phyloP scores from a whole-genome alignment of 2,797 vertebrate species.

The Micropoecilia bifurca region DNA sequence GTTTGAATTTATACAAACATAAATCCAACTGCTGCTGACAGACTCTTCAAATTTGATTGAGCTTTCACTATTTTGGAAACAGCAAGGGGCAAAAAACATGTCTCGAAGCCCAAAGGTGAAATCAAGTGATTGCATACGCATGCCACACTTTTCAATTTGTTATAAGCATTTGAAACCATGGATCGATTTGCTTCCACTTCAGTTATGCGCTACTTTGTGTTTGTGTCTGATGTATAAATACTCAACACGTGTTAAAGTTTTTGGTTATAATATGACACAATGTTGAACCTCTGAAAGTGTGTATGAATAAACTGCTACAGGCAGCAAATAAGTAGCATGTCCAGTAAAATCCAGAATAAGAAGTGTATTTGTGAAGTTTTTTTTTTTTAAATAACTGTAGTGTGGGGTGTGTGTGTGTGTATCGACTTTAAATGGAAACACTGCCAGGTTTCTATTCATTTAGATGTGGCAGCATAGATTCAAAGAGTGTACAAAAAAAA shows the following conservation, averaged over 20 bases:
- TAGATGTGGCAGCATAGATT: slow-evolving; percentile 11
- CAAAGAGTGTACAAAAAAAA: slow-evolving; percentile 29
- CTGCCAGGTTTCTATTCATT: slow-evolving; percentile 34
- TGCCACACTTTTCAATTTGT: background rate
- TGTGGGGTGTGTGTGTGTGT: background rate
- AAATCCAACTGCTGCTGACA: background rate
- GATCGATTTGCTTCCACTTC: background rate
- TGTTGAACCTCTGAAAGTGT: background rate
- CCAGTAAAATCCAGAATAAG: slow-evolving; percentile 33
- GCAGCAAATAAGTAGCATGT: background rate
- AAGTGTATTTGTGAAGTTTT: slow-evolving; percentile 14
- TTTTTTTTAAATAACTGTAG: background rate
- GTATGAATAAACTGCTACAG: background rate
- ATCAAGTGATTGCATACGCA: background rate
- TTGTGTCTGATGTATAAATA: background rate
- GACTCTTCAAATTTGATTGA: background rate
- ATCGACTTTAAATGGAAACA: slow-evolving; percentile 16
- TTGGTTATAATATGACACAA: background rate
- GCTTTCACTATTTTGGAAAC: background rate
- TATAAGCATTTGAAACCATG: background rate
- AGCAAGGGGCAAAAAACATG: background rate
- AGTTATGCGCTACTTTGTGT: background rate
- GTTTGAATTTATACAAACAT: background rate
- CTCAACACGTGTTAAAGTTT: background rate
- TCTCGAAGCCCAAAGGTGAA: background rate